Evolutionary conservation across 2,797 vertebrate genomes (phyloP), one percentile per base, ranked within the genome.

Genomic region (Mastacembelus armatus): DNA sequence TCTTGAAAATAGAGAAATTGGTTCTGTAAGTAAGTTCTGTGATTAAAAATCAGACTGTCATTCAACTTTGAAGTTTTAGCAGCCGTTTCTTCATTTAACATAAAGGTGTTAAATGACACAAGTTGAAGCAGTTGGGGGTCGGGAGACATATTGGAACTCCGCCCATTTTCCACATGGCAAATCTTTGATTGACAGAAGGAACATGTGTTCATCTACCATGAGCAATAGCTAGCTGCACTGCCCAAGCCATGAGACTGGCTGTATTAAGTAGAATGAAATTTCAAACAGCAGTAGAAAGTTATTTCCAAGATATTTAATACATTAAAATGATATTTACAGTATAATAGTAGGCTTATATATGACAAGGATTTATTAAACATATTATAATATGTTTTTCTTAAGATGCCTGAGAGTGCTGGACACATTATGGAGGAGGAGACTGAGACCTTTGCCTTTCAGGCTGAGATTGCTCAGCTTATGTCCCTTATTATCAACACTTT

Each of bases 391-490:
- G 1, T 65, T n/a, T 71, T 54, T 4, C 12, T 62, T 74, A 14
- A 93, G 92, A 93, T 90, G 89, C 88, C 85, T 69, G 92, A 90
- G 76, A 88, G 81, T 22, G 68, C 86, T 35, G 75, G 83, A 64
- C 73, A 78, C 5, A 35, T 81, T 15, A 80, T 88, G 89, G 90
- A 90, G 84, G 92, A 94, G 33, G 92, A 94, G 0, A 49, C 80
- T 52, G 90, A 90, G 82, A 94, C 84, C 62, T 89, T 91, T 79
- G 87, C 92, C 57, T 94, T 94, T 76, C 90, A 94, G 85, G 90
- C 90, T 86, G 92, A 95, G 84, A 94, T 92, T 10, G 91, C 88
- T 85, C 93, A 94, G 88, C 78, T 94, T 11, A 95, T 94, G 91
- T 94, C 93, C 10, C 88, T 94, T 10, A 91, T 95, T 36, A 93